A percentile compares a stretch with the other conserved stretches of the same genome.
Conservation (phyloP, 2,797 vertebrate species). For the Tinamus major region DNA sequence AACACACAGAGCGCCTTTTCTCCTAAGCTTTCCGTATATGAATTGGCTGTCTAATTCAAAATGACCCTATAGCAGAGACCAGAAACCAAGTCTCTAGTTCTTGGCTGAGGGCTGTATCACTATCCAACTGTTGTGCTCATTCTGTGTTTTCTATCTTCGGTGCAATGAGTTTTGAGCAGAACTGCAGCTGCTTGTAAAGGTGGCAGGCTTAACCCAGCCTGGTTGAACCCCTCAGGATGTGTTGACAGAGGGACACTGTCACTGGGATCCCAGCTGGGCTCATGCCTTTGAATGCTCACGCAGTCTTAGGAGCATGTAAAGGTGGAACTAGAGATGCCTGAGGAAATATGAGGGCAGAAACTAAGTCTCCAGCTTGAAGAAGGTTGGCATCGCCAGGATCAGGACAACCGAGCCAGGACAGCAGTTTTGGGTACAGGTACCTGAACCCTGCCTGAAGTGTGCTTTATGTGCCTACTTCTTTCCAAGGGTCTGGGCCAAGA, state of each 20-base stretch:
- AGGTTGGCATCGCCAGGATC: neutral
- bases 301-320: neutral
- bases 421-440: neutral
- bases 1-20: neutral
- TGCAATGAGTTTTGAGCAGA: neutral
- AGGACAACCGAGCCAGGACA: neutral
- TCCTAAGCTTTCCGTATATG: neutral
- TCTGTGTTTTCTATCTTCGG: neutral
- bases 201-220: neutral
- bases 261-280: neutral
- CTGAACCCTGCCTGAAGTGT: neutral
- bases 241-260: neutral
- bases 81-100: neutral
- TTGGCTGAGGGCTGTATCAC: neutral
- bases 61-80: neutral
- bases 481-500: neutral
- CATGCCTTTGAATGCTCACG: accelerated
- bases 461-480: neutral
- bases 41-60: neutral
- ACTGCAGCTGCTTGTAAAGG: neutral
- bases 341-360: neutral
- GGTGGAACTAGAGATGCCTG: neutral
- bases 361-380: neutral
- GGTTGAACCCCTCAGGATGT: neutral
- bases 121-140: neutral